A percentile compares a stretch with the other conserved stretches of the same genome.
Conservation (phyloP, 2,797 vertebrate species). For the Lepilemur ruficaudatus region DNA sequence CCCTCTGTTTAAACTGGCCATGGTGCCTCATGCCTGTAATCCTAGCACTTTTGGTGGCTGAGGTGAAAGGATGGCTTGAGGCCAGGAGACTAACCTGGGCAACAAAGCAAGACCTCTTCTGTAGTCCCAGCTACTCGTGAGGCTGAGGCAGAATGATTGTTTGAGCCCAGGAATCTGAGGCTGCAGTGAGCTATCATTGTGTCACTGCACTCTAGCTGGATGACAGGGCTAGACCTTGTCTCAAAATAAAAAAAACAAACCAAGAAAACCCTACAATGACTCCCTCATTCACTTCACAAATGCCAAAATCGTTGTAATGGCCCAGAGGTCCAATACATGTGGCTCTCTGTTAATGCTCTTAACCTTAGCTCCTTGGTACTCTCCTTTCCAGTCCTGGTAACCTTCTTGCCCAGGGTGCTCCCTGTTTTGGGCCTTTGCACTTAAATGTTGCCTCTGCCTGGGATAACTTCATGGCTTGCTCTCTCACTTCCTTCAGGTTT, state of each 20-base stretch:
- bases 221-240: too few relatives aligned
- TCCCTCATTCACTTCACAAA: not conserved
- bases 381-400: not conserved
- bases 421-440: not conserved
- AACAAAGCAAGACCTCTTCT: too few relatives aligned
- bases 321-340: accelerated
- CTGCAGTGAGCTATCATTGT: too few relatives aligned
- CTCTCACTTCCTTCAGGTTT: not conserved
- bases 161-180: too few relatives aligned
- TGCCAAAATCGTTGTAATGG: not conserved
- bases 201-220: too few relatives aligned
- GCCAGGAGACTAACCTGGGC: too few relatives aligned
- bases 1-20: not conserved
- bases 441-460: not conserved
- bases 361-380: not conserved
- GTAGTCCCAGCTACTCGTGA: too few relatives aligned
- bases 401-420: not conserved
- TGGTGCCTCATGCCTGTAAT: too few relatives aligned
- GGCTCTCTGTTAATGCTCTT: not conserved
- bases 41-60: too few relatives aligned
- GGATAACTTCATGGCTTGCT: not conserved
- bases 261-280: not conserved
- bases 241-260: too few relatives aligned
- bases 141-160: too few relatives aligned
- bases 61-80: too few relatives aligned